Base-by-base conservation (phyloP, 2,797 vertebrate genomes). In the Mus spretus region DNA sequence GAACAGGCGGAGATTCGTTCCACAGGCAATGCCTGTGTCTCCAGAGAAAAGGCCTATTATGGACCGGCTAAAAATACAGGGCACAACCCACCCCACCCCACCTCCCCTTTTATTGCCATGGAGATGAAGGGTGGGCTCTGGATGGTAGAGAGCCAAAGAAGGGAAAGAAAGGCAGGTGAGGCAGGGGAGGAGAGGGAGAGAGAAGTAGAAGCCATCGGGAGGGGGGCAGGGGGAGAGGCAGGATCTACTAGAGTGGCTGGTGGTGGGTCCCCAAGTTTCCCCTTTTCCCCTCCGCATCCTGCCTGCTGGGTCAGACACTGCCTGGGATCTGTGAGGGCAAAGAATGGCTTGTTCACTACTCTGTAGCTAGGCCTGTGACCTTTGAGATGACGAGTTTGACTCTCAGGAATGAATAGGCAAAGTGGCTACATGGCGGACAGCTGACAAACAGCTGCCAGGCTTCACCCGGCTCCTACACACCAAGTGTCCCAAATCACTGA, bases 1-100 rank as follows among this genome's bases (percentile, higher is more conserved):
- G 93, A 96, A 97, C 97, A 89, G 96, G 97, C 97, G 82, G 91
- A 80, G 67, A 97, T 98, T 98, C 96, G 97, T 98, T 98, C 98
- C 97, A 98, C 96, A 95, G 97, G 97, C 96, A 31, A 63, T 77
- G 78, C 93, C 97, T 97, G 97, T 97, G 96, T 96, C 97, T 95
- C 95, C 37, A 94, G 97, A 98, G 98, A 98, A 98, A 98, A 97
- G 96, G 80, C 95, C 97, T 96, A 97, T 98, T 98, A 96, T 98
- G 93, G 95, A 93, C 63, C 11, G 13, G 90, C 92, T 97, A 61
- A 94, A 97, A 98, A 97, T 96, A 95, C 95, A 94, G 97, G 88
- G 78, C 93, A 37, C 61, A 81, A 89, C 90, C 87, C 4, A 28
- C 59, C 4, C 53, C 53, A 55, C 13, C 75, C 79, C 89, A 84